phyloP scores from a whole-genome alignment of 2,113 vertebrate genomes.

The Podilymbus podiceps region DNA sequence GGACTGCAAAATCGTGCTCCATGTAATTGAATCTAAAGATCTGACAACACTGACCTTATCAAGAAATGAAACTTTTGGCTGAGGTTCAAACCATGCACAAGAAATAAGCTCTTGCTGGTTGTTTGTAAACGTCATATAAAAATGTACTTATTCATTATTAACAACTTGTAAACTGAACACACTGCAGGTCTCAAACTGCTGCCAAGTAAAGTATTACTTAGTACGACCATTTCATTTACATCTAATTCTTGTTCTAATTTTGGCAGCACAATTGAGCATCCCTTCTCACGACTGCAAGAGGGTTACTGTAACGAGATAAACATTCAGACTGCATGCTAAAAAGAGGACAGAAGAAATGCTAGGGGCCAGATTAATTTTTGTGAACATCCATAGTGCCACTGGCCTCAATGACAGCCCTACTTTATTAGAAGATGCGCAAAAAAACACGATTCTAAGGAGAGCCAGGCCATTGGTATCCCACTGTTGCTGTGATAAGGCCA shows the following conservation, averaged over 20 bases:
- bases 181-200: constrained; percentile 9
- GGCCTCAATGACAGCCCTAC: not conserved
- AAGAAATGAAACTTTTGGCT: constrained; percentile 55
- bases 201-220: constrained; percentile 23
- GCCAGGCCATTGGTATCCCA: not conserved
- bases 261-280: not conserved
- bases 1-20: constrained; percentile 18
- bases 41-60: constrained; percentile 57
- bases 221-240: constrained; percentile 26
- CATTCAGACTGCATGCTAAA: not conserved
- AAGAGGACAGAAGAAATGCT: not conserved
- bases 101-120: constrained; percentile 31
- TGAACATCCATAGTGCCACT: not conserved
- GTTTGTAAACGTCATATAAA: constrained; percentile 57
- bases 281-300: not conserved
- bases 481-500: not conserved
- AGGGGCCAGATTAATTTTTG: not conserved
- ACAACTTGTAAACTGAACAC: constrained; percentile 31
- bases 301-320: not conserved
- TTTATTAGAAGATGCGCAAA: not conserved
- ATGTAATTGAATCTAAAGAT: constrained; percentile 53
- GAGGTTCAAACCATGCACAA: constrained; percentile 11
- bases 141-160: constrained; percentile 62
- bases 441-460: not conserved
- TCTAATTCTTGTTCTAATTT: constrained; percentile 4